Evolutionary conservation across 2,113 vertebrate genomes (phyloP).

Genomic region (Cynopterus brachyotis): DNA sequence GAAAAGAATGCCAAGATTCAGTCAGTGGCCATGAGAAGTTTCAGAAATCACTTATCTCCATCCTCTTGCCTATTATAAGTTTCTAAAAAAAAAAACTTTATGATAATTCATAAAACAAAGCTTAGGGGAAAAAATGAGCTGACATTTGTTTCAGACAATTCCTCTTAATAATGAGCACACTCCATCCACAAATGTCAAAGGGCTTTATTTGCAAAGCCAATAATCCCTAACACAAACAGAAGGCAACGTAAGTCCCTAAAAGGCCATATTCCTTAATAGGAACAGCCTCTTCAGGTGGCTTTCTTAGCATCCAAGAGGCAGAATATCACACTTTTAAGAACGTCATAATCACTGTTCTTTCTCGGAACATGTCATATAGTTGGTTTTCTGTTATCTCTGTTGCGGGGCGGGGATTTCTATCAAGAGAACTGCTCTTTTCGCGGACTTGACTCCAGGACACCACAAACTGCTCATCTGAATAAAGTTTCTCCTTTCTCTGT

Average conservation of each 20-base stretch:
- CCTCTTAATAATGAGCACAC: constrained; percentile 39
- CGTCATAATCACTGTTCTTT: neutral
- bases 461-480: neutral
- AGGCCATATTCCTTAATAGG: neutral
- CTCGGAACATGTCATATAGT: neutral
- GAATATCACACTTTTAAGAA: neutral
- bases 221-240: constrained; percentile 32
- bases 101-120: neutral
- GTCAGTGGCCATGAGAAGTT: neutral
- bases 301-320: neutral
- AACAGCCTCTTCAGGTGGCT: neutral
- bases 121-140: neutral
- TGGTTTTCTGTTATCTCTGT: neutral
- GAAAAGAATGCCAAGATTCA: neutral
- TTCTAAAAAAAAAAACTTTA: constrained; percentile 36
- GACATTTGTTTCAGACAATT: constrained; percentile 46
- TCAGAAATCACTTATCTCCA: neutral
- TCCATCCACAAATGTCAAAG: constrained; percentile 42
- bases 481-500: neutral
- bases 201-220: constrained; percentile 49
- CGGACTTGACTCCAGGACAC: neutral
- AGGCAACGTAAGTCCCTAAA: neutral
- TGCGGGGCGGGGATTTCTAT: neutral
- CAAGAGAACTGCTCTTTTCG: neutral
- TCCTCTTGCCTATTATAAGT: neutral